These are phyloP conservation scores for Machimus atricapillus DNA, from an alignment of 2,888 invertebrate species.

Conservation along the genomic window DNA sequence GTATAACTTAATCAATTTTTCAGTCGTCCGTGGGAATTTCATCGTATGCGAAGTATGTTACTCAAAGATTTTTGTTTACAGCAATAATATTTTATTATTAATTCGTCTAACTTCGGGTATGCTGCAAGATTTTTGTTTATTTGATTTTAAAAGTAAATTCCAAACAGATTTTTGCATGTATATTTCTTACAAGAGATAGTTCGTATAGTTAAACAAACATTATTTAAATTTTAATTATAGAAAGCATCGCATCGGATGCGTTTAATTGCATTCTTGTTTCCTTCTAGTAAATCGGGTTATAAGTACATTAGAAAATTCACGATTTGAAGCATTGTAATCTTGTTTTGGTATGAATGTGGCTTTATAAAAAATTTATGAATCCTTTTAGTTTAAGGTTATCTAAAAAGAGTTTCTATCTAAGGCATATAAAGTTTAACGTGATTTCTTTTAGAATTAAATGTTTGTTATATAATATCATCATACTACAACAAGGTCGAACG, in stretches of 20 bases:
- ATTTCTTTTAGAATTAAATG: neutral
- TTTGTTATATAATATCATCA: neutral
- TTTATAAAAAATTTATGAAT: too few relatives aligned
- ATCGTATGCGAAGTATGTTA: neutral
- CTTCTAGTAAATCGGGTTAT: neutral
- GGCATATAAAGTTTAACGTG: neutral
- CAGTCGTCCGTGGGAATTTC: neutral
- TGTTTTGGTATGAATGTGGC: too few relatives aligned
- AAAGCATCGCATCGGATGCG: neutral
- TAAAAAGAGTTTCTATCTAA: too few relatives aligned
- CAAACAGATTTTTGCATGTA: neutral
- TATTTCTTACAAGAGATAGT: neutral
- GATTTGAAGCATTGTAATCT: too few relatives aligned
- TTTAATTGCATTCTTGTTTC: neutral
- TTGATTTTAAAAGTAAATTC: neutral
- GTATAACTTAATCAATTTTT: neutral
- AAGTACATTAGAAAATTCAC: neutral
- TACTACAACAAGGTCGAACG: neutral
- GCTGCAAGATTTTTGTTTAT: neutral
- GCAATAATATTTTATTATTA: neutral
- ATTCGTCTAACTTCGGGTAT: neutral
- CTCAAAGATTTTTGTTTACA: neutral
- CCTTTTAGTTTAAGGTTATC: too few relatives aligned
- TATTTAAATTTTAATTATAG: neutral
- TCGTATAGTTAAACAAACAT: neutral